phyloP scores from a whole-genome alignment of 2,888 invertebrate species.

The Orthosia gothica region DNA sequence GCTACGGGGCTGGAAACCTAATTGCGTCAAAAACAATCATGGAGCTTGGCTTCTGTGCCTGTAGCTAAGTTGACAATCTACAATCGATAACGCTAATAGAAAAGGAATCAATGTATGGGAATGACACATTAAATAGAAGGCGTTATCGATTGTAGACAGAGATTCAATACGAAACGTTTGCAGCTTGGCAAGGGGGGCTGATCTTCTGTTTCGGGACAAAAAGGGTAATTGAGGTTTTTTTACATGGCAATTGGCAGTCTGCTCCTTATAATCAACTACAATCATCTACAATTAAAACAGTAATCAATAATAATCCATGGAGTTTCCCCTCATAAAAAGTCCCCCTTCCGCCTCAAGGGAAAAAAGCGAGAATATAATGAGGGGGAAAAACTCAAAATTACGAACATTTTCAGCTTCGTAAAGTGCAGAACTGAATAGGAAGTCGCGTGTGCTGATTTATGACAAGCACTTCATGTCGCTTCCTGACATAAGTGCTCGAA shows the following conservation, averaged over 20 bases:
- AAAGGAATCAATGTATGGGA: no score
- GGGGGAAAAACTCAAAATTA: slow-evolving; percentile 25
- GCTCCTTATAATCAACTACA: slow-evolving; percentile 1
- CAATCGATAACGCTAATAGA: no score
- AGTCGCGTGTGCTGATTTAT: slow-evolving; percentile 58
- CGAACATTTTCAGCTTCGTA: slow-evolving; percentile 21
- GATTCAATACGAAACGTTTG: no score
- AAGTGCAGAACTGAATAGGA: slow-evolving; percentile 43
- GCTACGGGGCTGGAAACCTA: no score
- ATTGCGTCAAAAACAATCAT: no score
- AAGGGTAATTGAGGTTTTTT: background rate
- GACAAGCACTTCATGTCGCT: slow-evolving; percentile 50
- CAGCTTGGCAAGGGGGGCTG: no score
- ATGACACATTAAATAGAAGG: no score
- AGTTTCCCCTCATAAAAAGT: slow-evolving; percentile 8
- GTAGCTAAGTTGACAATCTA: no score
- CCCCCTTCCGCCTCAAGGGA: slow-evolving; percentile 4
- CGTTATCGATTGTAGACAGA: no score
- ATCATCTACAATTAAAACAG: slow-evolving; percentile 24
- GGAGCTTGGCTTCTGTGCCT: slow-evolving; percentile 8
- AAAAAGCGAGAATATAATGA: slow-evolving; percentile 15
- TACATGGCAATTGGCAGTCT: background rate
- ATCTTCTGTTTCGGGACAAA: slow-evolving; percentile 3
- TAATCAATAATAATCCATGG: slow-evolving; percentile 14
- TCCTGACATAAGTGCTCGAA: slow-evolving; percentile 48